Conservation (phyloP, 2,113 vertebrate genomes). For the Nyctereutes procyonoides region DNA sequence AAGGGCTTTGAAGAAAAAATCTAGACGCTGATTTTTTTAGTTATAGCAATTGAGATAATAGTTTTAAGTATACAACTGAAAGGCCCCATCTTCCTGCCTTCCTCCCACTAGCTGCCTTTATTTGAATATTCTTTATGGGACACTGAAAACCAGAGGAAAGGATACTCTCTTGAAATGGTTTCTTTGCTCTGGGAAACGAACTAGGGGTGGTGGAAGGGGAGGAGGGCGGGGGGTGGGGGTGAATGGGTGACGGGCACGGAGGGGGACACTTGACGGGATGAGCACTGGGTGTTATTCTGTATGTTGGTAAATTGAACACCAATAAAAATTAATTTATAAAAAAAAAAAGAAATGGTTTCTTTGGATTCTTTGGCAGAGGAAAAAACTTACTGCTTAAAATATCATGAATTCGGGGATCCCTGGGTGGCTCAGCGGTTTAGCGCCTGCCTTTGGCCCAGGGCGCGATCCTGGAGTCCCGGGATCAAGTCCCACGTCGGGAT, state of each 20-base stretch:
- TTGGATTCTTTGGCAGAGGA: neutral
- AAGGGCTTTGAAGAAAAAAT: neutral
- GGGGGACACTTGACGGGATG: no score
- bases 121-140: neutral
- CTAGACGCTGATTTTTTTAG: neutral
- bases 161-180: neutral
- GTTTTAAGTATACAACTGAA: neutral
- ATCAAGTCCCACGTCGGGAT: no score
- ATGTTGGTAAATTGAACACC: no score
- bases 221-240: no score
- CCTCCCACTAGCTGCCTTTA: neutral
- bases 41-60: neutral
- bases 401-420: neutral
- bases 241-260: no score
- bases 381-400: neutral
- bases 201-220: no score
- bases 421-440: no score
- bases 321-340: no score
- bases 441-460: no score
- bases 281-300: no score
- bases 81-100: neutral
- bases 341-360: conserved; percentile 15
- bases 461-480: no score
- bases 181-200: no score
- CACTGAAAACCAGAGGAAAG: neutral